phyloP scores from a whole-genome alignment of 2,113 vertebrate genomes.

The Abramis brama region DNA sequence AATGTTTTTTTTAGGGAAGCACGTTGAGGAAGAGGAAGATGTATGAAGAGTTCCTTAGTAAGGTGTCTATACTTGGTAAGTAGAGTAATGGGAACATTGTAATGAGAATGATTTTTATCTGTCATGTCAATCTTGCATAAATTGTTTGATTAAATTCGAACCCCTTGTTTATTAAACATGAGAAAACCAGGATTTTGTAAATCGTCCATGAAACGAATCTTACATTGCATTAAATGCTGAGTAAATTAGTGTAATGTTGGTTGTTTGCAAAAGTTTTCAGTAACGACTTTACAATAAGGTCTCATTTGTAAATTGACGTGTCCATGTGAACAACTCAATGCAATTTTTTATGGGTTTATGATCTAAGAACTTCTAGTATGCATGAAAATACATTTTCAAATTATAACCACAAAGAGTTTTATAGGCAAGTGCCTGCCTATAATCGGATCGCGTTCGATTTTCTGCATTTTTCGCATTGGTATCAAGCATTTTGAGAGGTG shows the following conservation, averaged over 20 bases:
- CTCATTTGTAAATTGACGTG: not conserved
- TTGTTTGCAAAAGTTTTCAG: too few species aligned
- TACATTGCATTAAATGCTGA: too few species aligned
- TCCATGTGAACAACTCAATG: not conserved
- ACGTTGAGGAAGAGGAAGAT: conserved; percentile 95
- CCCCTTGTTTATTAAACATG: not conserved
- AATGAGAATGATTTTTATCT: not conserved
- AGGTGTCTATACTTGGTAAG: conserved; percentile 97
- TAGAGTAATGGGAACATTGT: not conserved
- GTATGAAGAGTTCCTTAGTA: conserved; percentile 97
- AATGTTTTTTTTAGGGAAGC: conserved; percentile 81
- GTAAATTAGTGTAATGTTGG: not conserved
- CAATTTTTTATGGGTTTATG: not conserved
- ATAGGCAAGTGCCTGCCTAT: not conserved
- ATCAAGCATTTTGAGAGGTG: too few species aligned
- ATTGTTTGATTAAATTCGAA: not conserved
- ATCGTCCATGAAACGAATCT: too few species aligned
- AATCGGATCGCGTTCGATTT: too few species aligned
- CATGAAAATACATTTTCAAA: not conserved
- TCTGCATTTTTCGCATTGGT: too few species aligned
- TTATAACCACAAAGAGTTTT: not conserved
- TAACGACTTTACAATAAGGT: too few species aligned
- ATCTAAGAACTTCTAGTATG: not conserved
- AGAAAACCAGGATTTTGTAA: not conserved
- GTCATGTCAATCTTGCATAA: not conserved